Base-by-base conservation (phyloP, 2,888 invertebrate species). In the Chymomyza amoena region DNA sequence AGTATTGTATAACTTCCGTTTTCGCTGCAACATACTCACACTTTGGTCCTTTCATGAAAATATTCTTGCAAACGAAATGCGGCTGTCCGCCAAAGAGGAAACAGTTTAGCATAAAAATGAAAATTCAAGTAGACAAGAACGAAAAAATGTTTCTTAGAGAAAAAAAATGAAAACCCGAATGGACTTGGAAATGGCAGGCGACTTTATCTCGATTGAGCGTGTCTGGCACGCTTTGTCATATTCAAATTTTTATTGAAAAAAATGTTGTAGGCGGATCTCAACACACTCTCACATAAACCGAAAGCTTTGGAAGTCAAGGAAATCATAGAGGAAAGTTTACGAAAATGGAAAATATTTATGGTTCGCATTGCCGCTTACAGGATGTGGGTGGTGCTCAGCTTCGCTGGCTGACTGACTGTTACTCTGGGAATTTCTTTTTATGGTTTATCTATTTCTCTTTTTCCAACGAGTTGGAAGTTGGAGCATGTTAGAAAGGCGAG, bases 281-380 rank as follows among this genome's bases (percentile, higher is more conserved):
- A 25, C 25, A 25, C 25, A 32, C 32, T 32, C 32, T 32, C 9
- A 32, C 32, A 32, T n/a, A 16, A 28, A 3, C 3, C 18, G 18
- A 18, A 51, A 28, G 59, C 45, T 51, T 18, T 77, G 77, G 77
- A 76, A 70, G 72, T 71, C 75, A 74, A 78, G 80, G 79, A 88
- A 89, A 87, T 85, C 84, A 89, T 87, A 88, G 85, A 82, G 83
- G 88, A 87, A 83, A 83, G 82, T 86, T 89, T 84, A 79, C 61
- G 64, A 72, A 86, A 83, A 87, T 81, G 80, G 78, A 81, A 77
- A 83, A 76, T 79, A 78, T 80, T 67, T 13, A 45, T 45, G 13
- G 39, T 13, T 45, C 39, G 13, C 32, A 32, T 32, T 78, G 69
- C 73, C 70, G 68, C 72, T 68, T 75, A 69, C 81, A 78, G 81